Evolutionary conservation across 2,113 vertebrate genomes (phyloP).

Genomic region (Neogale vison): DNA sequence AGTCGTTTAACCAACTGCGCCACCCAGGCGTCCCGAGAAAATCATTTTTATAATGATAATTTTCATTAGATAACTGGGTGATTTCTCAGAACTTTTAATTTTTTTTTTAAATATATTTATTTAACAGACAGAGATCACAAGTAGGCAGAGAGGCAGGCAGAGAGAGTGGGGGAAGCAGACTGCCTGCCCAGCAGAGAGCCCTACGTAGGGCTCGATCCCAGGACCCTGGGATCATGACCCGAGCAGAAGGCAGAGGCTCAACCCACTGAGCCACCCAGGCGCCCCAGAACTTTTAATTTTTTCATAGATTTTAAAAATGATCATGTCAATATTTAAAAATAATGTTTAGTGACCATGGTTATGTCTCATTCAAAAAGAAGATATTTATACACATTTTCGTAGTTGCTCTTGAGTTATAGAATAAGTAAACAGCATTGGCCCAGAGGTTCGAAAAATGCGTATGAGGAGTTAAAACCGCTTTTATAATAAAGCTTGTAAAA

Average conservation of each 20-base stretch:
- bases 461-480: slow-evolving; percentile 9
- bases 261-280: too few relatives aligned
- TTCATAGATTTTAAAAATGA: not conserved
- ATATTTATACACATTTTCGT: not conserved
- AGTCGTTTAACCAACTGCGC: too few relatives aligned
- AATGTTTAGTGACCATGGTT: not conserved
- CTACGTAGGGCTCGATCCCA: too few relatives aligned
- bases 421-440: not conserved
- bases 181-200: too few relatives aligned
- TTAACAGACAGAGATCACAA: too few relatives aligned
- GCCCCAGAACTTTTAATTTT: not conserved
- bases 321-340: not conserved
- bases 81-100: not conserved
- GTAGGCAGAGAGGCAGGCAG: too few relatives aligned
- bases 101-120: not conserved
- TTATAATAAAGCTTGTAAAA: slow-evolving; percentile 1
- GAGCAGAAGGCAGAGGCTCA: too few relatives aligned
- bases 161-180: too few relatives aligned
- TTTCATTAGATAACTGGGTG: not conserved
- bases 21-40: too few relatives aligned
- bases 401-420: not conserved
- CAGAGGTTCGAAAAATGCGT: not conserved
- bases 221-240: too few relatives aligned
- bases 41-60: not conserved
- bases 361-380: not conserved